phyloP scores from a whole-genome alignment of 1,140 invertebrate species.

The Bombus polaris region DNA sequence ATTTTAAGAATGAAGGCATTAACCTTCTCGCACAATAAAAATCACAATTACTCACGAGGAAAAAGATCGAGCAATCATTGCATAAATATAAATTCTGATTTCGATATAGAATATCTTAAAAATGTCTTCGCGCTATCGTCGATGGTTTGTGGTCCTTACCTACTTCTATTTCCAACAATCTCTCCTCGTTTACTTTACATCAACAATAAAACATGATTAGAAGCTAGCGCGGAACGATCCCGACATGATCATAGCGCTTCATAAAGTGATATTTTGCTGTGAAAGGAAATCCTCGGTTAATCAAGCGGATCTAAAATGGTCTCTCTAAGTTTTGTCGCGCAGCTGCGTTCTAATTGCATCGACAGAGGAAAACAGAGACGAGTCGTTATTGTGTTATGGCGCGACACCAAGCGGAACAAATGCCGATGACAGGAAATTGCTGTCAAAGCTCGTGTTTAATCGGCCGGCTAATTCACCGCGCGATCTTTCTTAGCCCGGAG shows the following conservation, averaged over 20 bases:
- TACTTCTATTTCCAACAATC: background rate
- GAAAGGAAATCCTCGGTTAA: background rate
- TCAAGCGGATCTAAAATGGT: background rate
- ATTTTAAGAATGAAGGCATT: background rate
- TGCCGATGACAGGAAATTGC: constrained; percentile 48
- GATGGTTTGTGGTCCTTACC: background rate
- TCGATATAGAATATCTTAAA: background rate
- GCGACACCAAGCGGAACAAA: constrained; percentile 38
- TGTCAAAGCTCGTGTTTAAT: constrained; percentile 36
- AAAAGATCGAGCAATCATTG: too few relatives aligned
- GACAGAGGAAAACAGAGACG: background rate
- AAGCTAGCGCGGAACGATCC: too few relatives aligned
- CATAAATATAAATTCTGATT: too few relatives aligned
- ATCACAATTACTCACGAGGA: too few relatives aligned
- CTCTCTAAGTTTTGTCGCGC: background rate
- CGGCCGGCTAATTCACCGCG: constrained; percentile 30
- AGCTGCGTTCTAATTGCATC: constrained; percentile 31
- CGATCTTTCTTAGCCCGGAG: background rate
- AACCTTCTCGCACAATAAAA: background rate
- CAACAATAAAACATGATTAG: background rate
- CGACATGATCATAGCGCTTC: too few relatives aligned
- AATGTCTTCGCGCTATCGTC: background rate
- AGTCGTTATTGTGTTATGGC: constrained; percentile 21
- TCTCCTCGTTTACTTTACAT: background rate
- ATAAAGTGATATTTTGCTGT: background rate